These are phyloP conservation scores for Lophius piscatorius DNA, from an alignment of 2,113 vertebrate genomes.

Conservation along the genomic window DNA sequence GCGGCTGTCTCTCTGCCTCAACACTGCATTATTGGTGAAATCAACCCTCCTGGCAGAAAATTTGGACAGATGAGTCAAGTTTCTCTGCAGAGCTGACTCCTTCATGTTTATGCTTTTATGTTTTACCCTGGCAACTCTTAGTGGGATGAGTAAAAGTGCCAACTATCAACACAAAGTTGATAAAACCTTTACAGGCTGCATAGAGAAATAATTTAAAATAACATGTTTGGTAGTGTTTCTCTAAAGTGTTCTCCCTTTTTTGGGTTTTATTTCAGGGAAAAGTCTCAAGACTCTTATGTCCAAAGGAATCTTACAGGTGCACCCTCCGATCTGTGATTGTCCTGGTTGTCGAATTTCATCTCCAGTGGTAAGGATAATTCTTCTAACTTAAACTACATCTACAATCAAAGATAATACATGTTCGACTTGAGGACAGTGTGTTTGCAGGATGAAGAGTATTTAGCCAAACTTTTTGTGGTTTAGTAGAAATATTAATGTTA, in stretches of 20 bases:
- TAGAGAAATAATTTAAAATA: neutral
- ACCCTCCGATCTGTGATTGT: conserved; percentile 99
- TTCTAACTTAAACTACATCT: too few species aligned
- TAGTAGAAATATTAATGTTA: too few species aligned
- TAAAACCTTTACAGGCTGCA: neutral
- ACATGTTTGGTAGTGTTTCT: neutral
- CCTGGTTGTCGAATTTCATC: conserved; percentile 99
- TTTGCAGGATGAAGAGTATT: too few species aligned
- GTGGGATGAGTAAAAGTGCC: conserved; percentile 4
- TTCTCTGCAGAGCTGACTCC: too few species aligned
- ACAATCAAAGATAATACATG: too few species aligned
- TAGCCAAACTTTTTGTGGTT: too few species aligned
- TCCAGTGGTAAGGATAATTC: conserved; percentile 92
- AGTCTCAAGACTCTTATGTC: conserved; percentile 99
- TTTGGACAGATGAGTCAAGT: neutral
- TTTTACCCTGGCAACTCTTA: too few species aligned
- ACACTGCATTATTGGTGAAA: conserved; percentile 7
- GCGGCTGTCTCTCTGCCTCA: conserved; percentile 37
- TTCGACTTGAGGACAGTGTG: neutral
- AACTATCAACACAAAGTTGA: neutral
- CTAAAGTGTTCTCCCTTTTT: conserved; percentile 22
- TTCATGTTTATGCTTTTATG: too few species aligned
- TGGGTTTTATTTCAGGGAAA: conserved; percentile 85
- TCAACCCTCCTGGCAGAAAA: conserved; percentile 7
- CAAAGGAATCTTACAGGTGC: conserved; percentile 99